Conservation (phyloP, 1,140 invertebrate species). For the Mylabris phalerata region DNA sequence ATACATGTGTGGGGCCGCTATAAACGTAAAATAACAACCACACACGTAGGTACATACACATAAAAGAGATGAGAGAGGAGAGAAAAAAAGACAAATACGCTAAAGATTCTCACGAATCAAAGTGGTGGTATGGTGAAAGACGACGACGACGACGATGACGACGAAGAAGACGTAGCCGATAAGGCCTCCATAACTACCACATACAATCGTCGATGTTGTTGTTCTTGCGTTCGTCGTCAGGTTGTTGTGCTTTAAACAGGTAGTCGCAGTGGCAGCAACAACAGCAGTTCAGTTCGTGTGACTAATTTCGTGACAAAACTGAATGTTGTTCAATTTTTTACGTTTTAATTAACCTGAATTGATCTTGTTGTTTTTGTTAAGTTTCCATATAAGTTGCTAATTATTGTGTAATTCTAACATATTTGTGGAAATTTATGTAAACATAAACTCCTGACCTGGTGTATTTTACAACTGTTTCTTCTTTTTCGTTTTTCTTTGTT, state of each 20-base stretch:
- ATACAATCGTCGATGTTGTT: background rate
- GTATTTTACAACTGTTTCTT: background rate
- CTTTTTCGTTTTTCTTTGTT: background rate
- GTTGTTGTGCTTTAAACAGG: slow-evolving; percentile 14
- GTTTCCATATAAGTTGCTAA: too few species aligned
- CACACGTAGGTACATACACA: too few species aligned
- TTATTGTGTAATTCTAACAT: too few species aligned
- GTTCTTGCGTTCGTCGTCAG: slow-evolving; percentile 2
- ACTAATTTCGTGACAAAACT: too few species aligned
- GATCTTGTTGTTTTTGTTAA: too few species aligned
- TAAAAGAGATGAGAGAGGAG: too few species aligned
- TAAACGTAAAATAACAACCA: too few species aligned
- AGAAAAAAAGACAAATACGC: background rate
- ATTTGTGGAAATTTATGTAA: too few species aligned
- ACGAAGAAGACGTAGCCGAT: background rate
- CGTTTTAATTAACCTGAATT: too few species aligned
- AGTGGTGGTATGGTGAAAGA: background rate
- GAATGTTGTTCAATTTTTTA: too few species aligned
- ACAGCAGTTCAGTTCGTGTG: too few species aligned
- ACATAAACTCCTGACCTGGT: background rate
- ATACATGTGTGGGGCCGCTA: too few species aligned
- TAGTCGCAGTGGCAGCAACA: slow-evolving; percentile 4
- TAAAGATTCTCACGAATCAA: background rate
- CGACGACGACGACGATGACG: background rate
- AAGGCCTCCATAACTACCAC: background rate